Conservation (phyloP, 2,113 vertebrate species). For the Plotosus lineatus region DNA sequence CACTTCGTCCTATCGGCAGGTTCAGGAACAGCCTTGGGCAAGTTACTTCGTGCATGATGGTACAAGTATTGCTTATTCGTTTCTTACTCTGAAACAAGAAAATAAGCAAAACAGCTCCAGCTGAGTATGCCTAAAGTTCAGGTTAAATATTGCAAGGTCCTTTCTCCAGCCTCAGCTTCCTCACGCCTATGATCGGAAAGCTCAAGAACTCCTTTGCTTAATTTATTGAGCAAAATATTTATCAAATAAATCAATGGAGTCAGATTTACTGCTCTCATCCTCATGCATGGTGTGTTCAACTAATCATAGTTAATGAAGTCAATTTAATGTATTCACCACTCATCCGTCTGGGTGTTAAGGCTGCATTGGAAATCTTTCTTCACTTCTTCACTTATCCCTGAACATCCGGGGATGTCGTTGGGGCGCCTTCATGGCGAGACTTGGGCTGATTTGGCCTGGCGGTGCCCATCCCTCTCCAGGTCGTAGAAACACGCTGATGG, state of each 20-base stretch:
- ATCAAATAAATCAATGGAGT: background rate
- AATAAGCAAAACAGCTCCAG: background rate
- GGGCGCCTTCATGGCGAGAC: too few relatives aligned
- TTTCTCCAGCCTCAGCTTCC: background rate
- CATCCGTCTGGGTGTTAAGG: too few relatives aligned
- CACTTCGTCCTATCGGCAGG: conserved; percentile 8
- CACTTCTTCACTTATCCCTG: too few relatives aligned
- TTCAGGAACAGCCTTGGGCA: conserved; percentile 7
- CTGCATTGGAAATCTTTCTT: too few relatives aligned
- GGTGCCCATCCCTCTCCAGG: too few relatives aligned
- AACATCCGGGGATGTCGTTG: too few relatives aligned
- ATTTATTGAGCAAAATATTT: background rate
- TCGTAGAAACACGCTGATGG: too few relatives aligned
- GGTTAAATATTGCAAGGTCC: background rate
- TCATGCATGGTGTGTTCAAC: background rate
- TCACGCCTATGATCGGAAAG: background rate
- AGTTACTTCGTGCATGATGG: background rate
- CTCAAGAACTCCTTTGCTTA: background rate
- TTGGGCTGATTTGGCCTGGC: too few relatives aligned
- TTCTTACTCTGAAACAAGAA: background rate
- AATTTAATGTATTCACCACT: background rate
- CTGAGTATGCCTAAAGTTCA: background rate
- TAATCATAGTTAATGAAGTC: background rate
- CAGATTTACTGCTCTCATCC: background rate
- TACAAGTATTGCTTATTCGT: background rate